Evolutionary conservation across 2,113 vertebrate genomes (phyloP).

Genomic region (Galbula dea): DNA sequence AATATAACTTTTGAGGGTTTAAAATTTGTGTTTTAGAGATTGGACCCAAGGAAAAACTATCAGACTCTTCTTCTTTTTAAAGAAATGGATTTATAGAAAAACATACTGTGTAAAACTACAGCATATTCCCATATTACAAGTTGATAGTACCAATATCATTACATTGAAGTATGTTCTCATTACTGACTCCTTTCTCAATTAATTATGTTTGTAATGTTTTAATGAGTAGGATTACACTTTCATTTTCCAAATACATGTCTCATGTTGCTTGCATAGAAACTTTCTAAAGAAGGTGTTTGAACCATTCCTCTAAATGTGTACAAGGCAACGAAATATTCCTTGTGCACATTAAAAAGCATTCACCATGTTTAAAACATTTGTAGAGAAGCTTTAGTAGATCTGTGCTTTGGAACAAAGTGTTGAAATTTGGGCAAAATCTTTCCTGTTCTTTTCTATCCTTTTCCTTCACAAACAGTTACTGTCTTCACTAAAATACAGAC

Average conservation of each 20-base stretch:
- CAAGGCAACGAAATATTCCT: neutral
- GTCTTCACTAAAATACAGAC: neutral
- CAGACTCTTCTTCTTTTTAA: neutral
- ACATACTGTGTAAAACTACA: no score
- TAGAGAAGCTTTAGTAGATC: neutral
- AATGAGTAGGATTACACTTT: conserved; percentile 56
- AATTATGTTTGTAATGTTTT: conserved; percentile 50
- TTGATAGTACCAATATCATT: conserved; percentile 42
- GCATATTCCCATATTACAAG: neutral
- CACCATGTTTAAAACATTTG: neutral
- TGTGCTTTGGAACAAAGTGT: neutral
- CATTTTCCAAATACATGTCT: conserved; percentile 26
- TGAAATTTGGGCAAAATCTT: neutral
- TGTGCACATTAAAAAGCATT: neutral
- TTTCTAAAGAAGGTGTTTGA: neutral
- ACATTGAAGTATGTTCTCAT: conserved; percentile 43
- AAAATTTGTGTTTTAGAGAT: neutral
- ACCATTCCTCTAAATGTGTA: neutral
- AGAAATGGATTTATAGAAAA: neutral
- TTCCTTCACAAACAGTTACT: neutral
- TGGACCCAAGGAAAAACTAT: neutral
- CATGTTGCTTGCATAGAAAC: neutral
- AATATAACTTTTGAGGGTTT: conserved; percentile 1
- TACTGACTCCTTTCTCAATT: conserved; percentile 52
- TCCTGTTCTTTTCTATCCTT: neutral